Evolutionary conservation across 1,140 invertebrate species (phyloP).

Genomic region (Polypedilum vanderplanki): DNA sequence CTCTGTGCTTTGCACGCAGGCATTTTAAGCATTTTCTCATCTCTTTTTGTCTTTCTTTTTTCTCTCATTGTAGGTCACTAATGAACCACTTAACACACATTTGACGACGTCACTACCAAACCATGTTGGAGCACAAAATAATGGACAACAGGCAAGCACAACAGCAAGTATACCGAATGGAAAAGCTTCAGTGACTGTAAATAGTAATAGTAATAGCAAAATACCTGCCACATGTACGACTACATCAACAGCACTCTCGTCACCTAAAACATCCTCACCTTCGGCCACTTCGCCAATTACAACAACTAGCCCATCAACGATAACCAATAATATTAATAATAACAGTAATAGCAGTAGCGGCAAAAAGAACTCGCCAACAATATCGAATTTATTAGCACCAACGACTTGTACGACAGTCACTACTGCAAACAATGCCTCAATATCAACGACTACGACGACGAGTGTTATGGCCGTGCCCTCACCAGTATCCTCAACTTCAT

Average conservation of each 20-base stretch:
- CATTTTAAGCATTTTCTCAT: neutral
- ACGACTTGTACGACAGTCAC: constrained; percentile 36
- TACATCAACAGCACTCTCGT: constrained; percentile 32
- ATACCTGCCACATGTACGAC: constrained; percentile 32
- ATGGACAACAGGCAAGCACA: constrained; percentile 12
- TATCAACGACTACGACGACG: constrained; percentile 31
- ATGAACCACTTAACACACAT: constrained; percentile 36
- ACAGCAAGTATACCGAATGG: constrained; percentile 30
- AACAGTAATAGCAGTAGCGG: neutral
- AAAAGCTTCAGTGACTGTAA: constrained; percentile 30
- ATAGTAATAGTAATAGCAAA: constrained; percentile 28
- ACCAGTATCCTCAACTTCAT: constrained; percentile 30
- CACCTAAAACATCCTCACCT: constrained; percentile 32
- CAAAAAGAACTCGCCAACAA: constrained; percentile 29
- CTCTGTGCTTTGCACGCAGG: neutral
- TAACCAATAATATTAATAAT: constrained; percentile 8
- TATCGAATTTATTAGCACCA: constrained; percentile 34
- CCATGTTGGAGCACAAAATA: constrained; percentile 31
- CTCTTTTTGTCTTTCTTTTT: neutral
- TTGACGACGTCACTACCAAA: constrained; percentile 35
- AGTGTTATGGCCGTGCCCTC: constrained; percentile 30
- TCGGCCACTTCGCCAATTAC: constrained; percentile 29
- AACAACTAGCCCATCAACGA: constrained; percentile 16
- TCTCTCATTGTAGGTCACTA: constrained; percentile 34
- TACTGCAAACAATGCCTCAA: constrained; percentile 36